Evolutionary conservation across 1,140 invertebrate species (phyloP), one percentile per base, ranked within the genome.

Genomic region (Bilobella aurantiaca): DNA sequence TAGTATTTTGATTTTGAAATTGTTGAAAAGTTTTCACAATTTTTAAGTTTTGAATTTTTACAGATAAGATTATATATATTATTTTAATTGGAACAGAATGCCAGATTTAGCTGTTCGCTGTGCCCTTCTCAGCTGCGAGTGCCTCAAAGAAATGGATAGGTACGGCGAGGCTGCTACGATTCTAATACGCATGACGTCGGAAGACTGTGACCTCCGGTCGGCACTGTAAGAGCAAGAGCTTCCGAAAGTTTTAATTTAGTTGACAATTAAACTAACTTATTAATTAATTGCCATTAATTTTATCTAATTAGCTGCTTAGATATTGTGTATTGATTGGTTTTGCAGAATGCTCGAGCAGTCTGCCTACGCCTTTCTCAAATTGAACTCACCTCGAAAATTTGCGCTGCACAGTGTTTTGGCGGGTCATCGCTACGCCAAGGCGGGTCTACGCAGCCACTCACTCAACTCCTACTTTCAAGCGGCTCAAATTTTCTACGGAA

Each of bases 401-500:
- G 90, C 94, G n/a, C 97, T 98, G 77, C 93, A 98, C 75, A 89
- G 93, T 81, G 93, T 98, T 23, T 79, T 98, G 18, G 91, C 95
- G 57, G 95, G 95, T 2, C 68, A 72, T 56, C 63, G 71, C 1
- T 72, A 79, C 73, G 80, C 89, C 2, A 96, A 97, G 78, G 89
- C 93, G 16, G 89, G 90, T 0, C 92, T 95, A 75, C 85, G 87
- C 63, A 88, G 86, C 75, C 93, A 96, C 80, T 90, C 93, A 0
- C 82, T 96, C 58, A 80, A 93, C 67, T 92, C 91, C 73, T 98
- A 98, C 75, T 85, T 87, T 66, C 91, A 95, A 79, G 93, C 93
- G 25, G 86, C 90, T 79, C 90, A 88, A 86, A 84, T 93, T 27
- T 94, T 91, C 77, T 81, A 84, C 70, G 82, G 82, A 56, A 87